Conservation (phyloP, 2,113 vertebrate genomes). For the Ornithorhynchus anatinus region DNA sequence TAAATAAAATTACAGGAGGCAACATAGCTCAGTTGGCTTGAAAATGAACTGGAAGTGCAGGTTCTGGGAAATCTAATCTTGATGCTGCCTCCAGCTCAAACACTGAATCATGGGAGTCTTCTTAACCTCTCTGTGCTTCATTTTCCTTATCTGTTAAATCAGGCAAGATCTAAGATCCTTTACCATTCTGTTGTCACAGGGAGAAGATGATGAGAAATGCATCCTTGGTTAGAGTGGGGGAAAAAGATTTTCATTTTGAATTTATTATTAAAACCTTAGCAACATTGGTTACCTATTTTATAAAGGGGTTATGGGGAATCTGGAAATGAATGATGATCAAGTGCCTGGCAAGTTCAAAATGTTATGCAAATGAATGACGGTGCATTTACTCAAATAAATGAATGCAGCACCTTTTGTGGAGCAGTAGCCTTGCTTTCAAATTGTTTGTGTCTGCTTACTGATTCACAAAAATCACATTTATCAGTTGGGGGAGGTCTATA, state of each 20-base stretch:
- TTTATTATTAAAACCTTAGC: neutral
- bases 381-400: neutral
- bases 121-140: neutral
- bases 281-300: neutral
- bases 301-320: neutral
- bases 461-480: too few species aligned
- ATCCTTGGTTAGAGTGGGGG: neutral
- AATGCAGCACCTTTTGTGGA: neutral
- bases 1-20: neutral
- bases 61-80: neutral
- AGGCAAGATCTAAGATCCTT: neutral
- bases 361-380: neutral
- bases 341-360: neutral
- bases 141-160: neutral
- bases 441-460: too few species aligned
- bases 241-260: neutral
- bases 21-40: neutral
- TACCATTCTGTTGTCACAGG: too few species aligned
- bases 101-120: neutral
- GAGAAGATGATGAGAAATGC: neutral
- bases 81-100: neutral
- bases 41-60: neutral
- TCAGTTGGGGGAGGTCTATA: too few species aligned
- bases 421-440: neutral
- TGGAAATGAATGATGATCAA: neutral